A percentile compares a stretch with the other conserved stretches of the same genome.
phyloP scores from a whole-genome alignment of 53 echinoderm and acorn worm genomes.

The Henricia sp. region DNA sequence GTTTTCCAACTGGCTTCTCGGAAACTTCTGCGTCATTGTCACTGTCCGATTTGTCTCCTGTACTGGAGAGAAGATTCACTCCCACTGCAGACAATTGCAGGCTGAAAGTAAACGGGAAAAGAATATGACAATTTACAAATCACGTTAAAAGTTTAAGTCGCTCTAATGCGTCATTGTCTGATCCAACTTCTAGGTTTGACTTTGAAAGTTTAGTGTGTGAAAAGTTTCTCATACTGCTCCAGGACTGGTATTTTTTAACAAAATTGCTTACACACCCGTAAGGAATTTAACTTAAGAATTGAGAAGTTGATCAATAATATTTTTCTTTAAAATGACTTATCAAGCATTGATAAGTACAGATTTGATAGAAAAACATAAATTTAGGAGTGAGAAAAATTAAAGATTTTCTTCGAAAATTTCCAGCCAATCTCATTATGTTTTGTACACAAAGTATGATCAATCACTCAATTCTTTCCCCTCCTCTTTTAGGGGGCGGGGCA shows the following conservation, averaged over 20 bases:
- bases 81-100: neutral
- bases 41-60: conserved; percentile 48
- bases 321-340: too few relatives aligned
- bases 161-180: neutral
- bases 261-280: neutral
- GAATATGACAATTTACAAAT: neutral
- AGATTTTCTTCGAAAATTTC: neutral
- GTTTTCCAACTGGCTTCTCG: too few relatives aligned
- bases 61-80: conserved; percentile 36
- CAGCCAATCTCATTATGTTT: neutral
- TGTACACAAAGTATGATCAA: neutral
- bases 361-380: neutral
- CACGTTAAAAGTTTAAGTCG: neutral
- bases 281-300: neutral
- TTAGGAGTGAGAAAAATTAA: neutral
- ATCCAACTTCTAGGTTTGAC: neutral
- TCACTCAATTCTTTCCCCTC: too few relatives aligned
- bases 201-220: neutral
- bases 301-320: too few relatives aligned
- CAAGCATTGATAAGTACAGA: too few relatives aligned
- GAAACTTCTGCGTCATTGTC: conserved; percentile 15
- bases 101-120: neutral
- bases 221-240: neutral
- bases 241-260: neutral
- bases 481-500: too few relatives aligned